Evolutionary conservation across 2,797 vertebrate species (phyloP).

Genomic region (Molossus alvarezi): DNA sequence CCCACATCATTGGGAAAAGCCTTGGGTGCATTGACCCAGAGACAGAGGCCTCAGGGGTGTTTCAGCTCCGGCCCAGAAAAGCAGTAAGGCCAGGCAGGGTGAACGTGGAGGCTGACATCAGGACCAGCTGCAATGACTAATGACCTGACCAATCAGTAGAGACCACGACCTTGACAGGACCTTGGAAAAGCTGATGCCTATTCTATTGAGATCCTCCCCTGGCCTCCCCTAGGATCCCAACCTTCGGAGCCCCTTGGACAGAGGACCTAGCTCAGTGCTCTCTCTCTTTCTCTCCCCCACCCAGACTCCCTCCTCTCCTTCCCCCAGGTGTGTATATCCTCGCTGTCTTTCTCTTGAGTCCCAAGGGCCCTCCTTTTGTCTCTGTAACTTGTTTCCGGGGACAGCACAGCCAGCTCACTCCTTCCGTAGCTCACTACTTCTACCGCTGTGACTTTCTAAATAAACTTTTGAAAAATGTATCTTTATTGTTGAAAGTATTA

Average conservation of each 20-base stretch:
- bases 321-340: neutral
- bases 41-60: neutral
- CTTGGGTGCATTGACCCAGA: neutral
- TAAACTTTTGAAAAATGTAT: neutral
- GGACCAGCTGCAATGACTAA: neutral
- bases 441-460: neutral
- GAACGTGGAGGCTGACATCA: neutral
- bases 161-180: neutral
- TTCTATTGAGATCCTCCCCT: neutral
- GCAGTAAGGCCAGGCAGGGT: neutral
- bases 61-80: neutral
- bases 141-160: neutral
- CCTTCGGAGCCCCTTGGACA: neutral
- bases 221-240: neutral
- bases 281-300: neutral
- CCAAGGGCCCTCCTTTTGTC: neutral
- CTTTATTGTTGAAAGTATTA: too few species aligned
- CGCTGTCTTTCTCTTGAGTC: neutral
- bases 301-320: neutral
- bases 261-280: neutral
- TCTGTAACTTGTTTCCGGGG: neutral
- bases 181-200: neutral
- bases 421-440: neutral
- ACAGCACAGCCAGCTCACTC: neutral
- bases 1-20: neutral